Evolutionary conservation across 2,888 invertebrate genomes (phyloP).

Genomic region (Drosophila putrida): DNA sequence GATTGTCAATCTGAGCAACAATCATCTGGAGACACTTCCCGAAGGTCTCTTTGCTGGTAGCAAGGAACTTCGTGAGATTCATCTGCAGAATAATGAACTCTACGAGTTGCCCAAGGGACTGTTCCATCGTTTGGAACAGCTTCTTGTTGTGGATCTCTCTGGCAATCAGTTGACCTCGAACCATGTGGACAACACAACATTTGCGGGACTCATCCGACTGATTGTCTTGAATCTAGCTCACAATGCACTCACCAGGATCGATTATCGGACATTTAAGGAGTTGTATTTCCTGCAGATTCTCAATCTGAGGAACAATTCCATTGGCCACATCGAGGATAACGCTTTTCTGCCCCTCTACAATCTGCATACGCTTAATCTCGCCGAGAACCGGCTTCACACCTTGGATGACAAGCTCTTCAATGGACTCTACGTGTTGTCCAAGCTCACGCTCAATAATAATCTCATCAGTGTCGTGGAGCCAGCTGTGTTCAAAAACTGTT

Average conservation of each 20-base stretch:
- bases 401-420: constrained; percentile 93
- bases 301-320: constrained; percentile 93
- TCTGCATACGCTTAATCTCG: constrained; percentile 94
- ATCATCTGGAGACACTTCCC: constrained; percentile 92
- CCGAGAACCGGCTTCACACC: constrained; percentile 93
- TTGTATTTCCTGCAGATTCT: constrained; percentile 94
- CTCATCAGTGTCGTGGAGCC: constrained; percentile 91
- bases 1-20: constrained; percentile 94
- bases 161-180: constrained; percentile 94
- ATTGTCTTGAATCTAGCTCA: constrained; percentile 94
- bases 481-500: constrained; percentile 94
- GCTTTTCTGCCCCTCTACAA: constrained; percentile 95
- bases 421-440: constrained; percentile 93
- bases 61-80: constrained; percentile 92
- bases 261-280: constrained; percentile 94
- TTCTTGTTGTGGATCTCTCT: constrained; percentile 93
- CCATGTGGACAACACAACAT: constrained; percentile 94
- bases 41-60: constrained; percentile 93
- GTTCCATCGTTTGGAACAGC: constrained; percentile 93
- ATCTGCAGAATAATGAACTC: constrained; percentile 93
- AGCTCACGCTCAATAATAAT: constrained; percentile 94
- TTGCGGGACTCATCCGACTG: constrained; percentile 93
- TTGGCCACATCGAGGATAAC: constrained; percentile 95
- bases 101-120: constrained; percentile 93
- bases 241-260: constrained; percentile 93